These are phyloP conservation scores for Pseudorectes ferrugineus DNA, from an alignment of 2,113 vertebrate genomes.

Conservation along the genomic window DNA sequence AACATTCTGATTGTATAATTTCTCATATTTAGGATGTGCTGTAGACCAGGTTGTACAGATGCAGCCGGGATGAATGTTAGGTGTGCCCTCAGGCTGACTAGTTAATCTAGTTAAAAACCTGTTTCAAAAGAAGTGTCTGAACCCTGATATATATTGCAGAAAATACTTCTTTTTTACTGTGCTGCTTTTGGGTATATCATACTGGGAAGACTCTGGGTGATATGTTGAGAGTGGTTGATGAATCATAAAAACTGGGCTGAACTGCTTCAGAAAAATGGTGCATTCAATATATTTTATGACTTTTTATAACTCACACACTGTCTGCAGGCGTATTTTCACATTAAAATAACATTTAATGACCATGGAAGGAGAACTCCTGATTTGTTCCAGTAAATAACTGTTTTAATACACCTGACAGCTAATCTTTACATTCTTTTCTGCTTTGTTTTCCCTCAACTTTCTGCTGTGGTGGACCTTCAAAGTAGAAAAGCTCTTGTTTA, in stretches of 20 bases:
- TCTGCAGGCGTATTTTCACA: background rate
- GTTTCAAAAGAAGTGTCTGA: background rate
- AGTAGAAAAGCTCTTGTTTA: background rate
- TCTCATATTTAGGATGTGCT: background rate
- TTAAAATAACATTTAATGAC: conserved; percentile 42
- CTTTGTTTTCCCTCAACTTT: background rate
- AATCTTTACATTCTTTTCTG: background rate
- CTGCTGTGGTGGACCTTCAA: background rate
- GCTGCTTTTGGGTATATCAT: background rate
- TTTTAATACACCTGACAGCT: background rate
- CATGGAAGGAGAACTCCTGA: background rate
- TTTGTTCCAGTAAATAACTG: conserved; percentile 32
- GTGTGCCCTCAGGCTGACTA: background rate
- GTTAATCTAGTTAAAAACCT: conserved; percentile 42
- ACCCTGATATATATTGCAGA: background rate
- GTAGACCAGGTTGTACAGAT: background rate
- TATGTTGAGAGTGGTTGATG: background rate
- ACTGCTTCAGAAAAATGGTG: conserved; percentile 19
- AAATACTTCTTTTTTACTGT: conserved; percentile 21
- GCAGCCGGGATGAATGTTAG: background rate
- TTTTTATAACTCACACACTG: conserved; percentile 14
- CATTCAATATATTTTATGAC: conserved; percentile 25
- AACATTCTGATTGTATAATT: background rate
- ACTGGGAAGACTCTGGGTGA: background rate
- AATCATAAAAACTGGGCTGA: conserved; percentile 20